These are phyloP conservation scores for Mechanitis mazaeus DNA, from an alignment of 2,888 invertebrate genomes.

Conservation along the genomic window DNA sequence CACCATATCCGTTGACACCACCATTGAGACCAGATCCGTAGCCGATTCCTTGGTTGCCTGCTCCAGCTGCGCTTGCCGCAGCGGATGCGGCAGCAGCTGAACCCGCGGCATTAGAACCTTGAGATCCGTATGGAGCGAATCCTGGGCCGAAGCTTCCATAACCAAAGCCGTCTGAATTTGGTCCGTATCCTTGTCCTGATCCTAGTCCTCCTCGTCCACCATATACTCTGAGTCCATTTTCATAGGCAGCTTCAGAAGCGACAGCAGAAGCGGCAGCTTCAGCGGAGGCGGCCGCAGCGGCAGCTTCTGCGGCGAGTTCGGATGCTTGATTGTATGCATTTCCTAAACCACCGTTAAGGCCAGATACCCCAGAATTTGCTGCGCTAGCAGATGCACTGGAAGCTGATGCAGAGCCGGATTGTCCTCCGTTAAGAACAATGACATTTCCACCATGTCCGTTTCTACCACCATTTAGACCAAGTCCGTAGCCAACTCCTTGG, in stretches of 20 bases:
- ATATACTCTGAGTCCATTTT: too few relatives aligned
- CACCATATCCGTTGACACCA: not conserved
- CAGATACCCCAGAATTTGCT: slow-evolving; percentile 9
- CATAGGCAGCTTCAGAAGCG: not conserved
- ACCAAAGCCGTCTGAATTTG: not conserved
- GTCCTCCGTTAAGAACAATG: slow-evolving; percentile 4
- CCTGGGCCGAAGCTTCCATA: not conserved
- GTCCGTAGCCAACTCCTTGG: slow-evolving; percentile 9
- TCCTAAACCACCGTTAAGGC: not conserved
- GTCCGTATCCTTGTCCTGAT: too few relatives aligned
- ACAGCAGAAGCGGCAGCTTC: not conserved
- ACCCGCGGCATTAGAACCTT: slow-evolving; percentile 3
- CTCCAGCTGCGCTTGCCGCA: slow-evolving; percentile 2
- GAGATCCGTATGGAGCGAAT: slow-evolving; percentile 7
- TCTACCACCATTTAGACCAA: not conserved
- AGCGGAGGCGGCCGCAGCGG: not conserved
- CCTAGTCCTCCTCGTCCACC: too few relatives aligned
- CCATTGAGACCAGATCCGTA: slow-evolving; percentile 4
- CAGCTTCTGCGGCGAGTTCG: not conserved
- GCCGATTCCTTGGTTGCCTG: slow-evolving; percentile 7
- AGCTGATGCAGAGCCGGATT: slow-evolving; percentile 6
- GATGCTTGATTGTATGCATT: not conserved
- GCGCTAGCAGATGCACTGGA: slow-evolving; percentile 10
- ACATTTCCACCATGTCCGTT: not conserved
- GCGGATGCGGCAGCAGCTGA: slow-evolving; percentile 5